Base-by-base conservation (phyloP, 2,113 vertebrate genomes). In the Menidia beryllina region DNA sequence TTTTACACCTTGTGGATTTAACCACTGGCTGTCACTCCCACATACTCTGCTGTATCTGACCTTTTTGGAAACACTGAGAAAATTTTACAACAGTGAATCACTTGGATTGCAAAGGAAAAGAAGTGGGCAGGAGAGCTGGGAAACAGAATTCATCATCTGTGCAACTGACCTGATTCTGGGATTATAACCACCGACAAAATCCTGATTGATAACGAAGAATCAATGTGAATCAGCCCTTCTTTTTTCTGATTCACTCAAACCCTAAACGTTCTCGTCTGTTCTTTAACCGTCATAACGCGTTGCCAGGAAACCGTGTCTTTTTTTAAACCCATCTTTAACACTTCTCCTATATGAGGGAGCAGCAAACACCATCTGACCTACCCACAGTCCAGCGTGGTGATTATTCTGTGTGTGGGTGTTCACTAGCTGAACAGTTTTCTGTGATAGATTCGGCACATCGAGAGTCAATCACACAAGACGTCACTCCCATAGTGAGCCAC, bases 231-330 rank as follows among this genome's bases (percentile, higher is more conserved):
- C 36, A 26, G 41, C 41, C 23, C 17, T 2, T 53, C 50, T 67
- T 2, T 3, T 67, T 51, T 20, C 25, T 65, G 62, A 68, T 41
- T 72, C 39, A 26, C n/a, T 79, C 34, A 38, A 21, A 7, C 25
- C 53, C 2, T 15, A 12, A 63, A 72, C 0, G 0, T 12, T 66
- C 21, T 24, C n/a, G 4, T 67, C 45, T 53, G 49, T 68, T 71
- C 49, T 41, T 67, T 50, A 6, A 13, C 51, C 45, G 61, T 63
- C 51, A 62, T 79, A 48, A 63, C 14, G 7, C 5, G 88, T 90
- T 91, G 84, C 89, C 69, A 74, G 79, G 91, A 55, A 86, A 91
- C 83, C 30, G 56, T 20, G n/a, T 57, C 69, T 53, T 47, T 72
- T 61, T 49, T 6, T 14, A 15, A 56, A 75, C 65, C 59, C 3